Evolutionary conservation across 2,113 vertebrate species (phyloP).

Genomic region (Crotalus helleri): DNA sequence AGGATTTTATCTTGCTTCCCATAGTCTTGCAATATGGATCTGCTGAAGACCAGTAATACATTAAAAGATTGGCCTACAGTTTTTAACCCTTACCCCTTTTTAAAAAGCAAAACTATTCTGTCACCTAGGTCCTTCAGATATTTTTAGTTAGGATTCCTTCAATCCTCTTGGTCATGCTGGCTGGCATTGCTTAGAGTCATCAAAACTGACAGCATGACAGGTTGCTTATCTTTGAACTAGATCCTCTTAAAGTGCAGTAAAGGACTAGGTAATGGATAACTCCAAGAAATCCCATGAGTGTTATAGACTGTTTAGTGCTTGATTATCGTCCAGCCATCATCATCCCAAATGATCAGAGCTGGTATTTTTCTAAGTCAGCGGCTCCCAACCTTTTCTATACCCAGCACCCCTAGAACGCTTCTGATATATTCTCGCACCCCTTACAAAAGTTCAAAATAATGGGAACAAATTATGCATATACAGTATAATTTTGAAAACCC

Average conservation of each 20-base stretch:
- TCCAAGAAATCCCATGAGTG: neutral
- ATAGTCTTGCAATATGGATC: neutral
- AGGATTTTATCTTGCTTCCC: neutral
- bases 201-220: neutral
- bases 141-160: neutral
- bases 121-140: neutral
- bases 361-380: neutral
- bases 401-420: too few relatives aligned
- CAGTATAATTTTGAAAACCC: too few relatives aligned
- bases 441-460: too few relatives aligned
- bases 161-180: neutral
- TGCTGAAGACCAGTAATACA: neutral
- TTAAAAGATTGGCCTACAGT: neutral
- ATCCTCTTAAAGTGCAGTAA: neutral
- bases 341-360: neutral
- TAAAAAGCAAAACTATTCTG: neutral
- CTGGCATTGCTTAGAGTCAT: neutral
- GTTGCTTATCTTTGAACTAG: neutral
- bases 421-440: too few relatives aligned
- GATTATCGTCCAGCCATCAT: neutral
- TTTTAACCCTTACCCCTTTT: neutral
- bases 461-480: too few relatives aligned
- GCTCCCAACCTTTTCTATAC: too few relatives aligned
- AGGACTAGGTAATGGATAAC: neutral
- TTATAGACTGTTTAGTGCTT: neutral